Evolutionary conservation across 2,113 vertebrate species (phyloP).

Genomic region (Pungitius pungitius): DNA sequence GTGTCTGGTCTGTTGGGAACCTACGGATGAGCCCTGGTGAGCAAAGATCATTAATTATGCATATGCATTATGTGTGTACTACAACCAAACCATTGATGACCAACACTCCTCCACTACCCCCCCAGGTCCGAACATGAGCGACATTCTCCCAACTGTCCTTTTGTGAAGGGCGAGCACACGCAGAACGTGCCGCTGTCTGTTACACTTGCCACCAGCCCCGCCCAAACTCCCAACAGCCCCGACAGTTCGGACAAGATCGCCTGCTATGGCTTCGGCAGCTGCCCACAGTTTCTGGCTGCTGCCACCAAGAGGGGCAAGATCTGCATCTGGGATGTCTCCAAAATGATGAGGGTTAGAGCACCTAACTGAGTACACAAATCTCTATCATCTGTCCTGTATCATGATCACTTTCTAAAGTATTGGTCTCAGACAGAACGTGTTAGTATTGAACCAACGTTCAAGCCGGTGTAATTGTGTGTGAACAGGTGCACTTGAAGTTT

Average conservation of each 20-base stretch:
- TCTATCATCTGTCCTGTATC: background rate
- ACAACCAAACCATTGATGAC: background rate
- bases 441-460: background rate
- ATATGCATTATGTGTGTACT: background rate
- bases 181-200: slow-evolving; percentile 98
- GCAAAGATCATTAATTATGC: slow-evolving; percentile 4
- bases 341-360: slow-evolving; percentile 95
- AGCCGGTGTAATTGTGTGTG: slow-evolving; percentile 26
- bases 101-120: background rate
- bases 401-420: background rate
- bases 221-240: slow-evolving; percentile 92
- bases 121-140: slow-evolving; percentile 97
- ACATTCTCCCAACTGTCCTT: slow-evolving; percentile 98
- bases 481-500: slow-evolving; percentile 97
- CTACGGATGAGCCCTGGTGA: slow-evolving; percentile 98
- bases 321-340: slow-evolving; percentile 98
- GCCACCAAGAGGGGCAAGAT: slow-evolving; percentile 97
- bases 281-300: slow-evolving; percentile 95
- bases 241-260: slow-evolving; percentile 95
- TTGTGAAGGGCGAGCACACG: slow-evolving; percentile 99
- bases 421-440: background rate
- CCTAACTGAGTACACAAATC: background rate
- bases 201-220: slow-evolving; percentile 95
- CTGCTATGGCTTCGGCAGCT: slow-evolving; percentile 97
- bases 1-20: slow-evolving; percentile 98